Percentiles rank a stretch among this genome's conserved stretches.
Conservation (phyloP, 2,797 vertebrate genomes). For the Acestrorhynchus altus region DNA sequence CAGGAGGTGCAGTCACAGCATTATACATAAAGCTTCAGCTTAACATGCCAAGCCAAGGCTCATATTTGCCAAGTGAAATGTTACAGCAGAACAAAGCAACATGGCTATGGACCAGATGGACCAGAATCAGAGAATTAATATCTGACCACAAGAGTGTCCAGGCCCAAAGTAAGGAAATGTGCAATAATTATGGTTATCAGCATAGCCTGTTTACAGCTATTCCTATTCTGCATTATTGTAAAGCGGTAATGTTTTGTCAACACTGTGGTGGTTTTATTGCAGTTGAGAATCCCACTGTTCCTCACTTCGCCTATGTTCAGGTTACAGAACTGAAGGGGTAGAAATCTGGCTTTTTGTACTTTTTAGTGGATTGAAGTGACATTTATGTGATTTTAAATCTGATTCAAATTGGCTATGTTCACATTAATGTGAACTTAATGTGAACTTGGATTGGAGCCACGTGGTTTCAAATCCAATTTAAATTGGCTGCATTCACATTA, state of each 20-base stretch:
- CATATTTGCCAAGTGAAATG: constrained; percentile 20
- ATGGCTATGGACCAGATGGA: constrained; percentile 25
- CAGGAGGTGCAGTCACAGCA: constrained; percentile 27
- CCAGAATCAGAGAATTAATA: constrained; percentile 2
- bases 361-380: not conserved
- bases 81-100: constrained; percentile 16
- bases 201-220: constrained; percentile 24
- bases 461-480: too few species aligned
- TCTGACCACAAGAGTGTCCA: not conserved
- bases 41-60: constrained; percentile 16
- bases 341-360: not conserved
- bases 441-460: too few species aligned
- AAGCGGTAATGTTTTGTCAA: too few species aligned
- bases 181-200: constrained; percentile 10
- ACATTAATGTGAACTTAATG: too few species aligned
- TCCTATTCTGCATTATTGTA: too few species aligned
- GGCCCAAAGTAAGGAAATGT: constrained; percentile 10
- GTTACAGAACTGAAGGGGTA: not conserved
- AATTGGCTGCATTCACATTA: too few species aligned
- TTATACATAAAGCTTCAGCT: constrained; percentile 19
- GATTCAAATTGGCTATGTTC: too few species aligned
- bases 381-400: too few species aligned
- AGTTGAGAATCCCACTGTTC: constrained; percentile 32
- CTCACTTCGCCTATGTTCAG: constrained; percentile 4
- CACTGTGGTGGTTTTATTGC: constrained; percentile 36